Percentiles rank a stretch among this genome's conserved stretches.
Evolutionary conservation across 2,888 invertebrate species (phyloP).

Genomic region (Tinea pellionella): DNA sequence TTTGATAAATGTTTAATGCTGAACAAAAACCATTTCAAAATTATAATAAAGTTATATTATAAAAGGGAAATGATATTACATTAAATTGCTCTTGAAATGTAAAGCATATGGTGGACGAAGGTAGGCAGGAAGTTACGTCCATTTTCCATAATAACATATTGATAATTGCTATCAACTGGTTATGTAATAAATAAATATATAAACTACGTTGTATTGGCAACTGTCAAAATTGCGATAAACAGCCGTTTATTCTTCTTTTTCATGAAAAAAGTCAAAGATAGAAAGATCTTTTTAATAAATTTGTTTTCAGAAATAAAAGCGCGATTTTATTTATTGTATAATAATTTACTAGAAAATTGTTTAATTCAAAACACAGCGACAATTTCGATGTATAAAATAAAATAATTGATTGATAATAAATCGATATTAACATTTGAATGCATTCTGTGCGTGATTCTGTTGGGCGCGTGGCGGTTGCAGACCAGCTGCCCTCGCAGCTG

Average conservation of each 20-base stretch:
- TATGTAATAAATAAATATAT: neutral
- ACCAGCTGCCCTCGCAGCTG: slow-evolving; percentile 18
- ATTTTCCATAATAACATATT: neutral
- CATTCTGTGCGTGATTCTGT: neutral
- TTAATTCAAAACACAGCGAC: too few species aligned
- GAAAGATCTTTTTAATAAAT: too few species aligned
- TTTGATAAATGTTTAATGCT: too few species aligned
- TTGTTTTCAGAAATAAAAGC: too few species aligned
- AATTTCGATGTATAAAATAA: too few species aligned
- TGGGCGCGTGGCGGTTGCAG: neutral
- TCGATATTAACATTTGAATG: neutral
- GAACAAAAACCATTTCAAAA: neutral
- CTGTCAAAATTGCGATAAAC: too few species aligned
- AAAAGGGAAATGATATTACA: neutral
- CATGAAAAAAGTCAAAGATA: too few species aligned
- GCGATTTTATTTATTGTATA: too few species aligned
- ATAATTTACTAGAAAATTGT: too few species aligned
- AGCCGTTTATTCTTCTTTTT: too few species aligned
- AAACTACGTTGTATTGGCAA: too few species aligned
- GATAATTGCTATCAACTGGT: neutral
- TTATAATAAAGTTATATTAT: neutral
- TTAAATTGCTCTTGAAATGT: neutral
- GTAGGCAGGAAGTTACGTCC: neutral
- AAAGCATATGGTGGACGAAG: neutral
- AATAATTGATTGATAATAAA: neutral